Evolutionary conservation across 2,888 invertebrate genomes (phyloP), one percentile per base, ranked within the genome.

Genomic region (Julus scandinavius): DNA sequence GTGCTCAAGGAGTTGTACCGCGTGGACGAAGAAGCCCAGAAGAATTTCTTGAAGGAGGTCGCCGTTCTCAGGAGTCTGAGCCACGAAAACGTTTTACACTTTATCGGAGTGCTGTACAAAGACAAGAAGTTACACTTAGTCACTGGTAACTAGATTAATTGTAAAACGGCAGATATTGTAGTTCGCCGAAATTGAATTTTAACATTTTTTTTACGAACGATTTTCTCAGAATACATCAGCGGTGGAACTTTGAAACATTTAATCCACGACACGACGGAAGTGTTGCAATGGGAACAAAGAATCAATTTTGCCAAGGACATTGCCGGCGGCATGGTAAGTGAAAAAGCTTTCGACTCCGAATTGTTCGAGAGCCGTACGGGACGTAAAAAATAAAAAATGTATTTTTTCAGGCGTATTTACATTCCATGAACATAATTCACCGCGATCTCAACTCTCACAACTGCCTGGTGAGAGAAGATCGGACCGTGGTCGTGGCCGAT

Each of bases 361-460:
- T 7, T 83, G 38, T 72, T 80, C 9, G 49, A 85, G 29, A 13
- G n/a, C n/a, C n/a, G n/a, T n/a, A n/a, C n/a, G 5, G 40, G 20
- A n/a, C 17, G 29, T 38, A 38, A 45, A 50, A 50, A 29, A 13
- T 38, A 15, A 0, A 0, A 50, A 17, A 45, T 45, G 45, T 85
- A n/a, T 38, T 15, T 11, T 91, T 91, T 58, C 90, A 93, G 93
- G 91, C 91, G 15, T 98, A 98, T 93, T 93, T 98, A 89, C 98
- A 98, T 93, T 96, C 97, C 90, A 96, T 96, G 95, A 97, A 97
- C 93, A 97, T 98, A 90, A 98, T 98, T 90, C 98, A 98, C 93
- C 93, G 98, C 88, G 98, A 98, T 94, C 94, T 98, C 91, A 98
- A 98, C 93, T 98, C 98, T 41, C 96, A 97, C 93, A 98, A 98